Base-by-base conservation (phyloP, 2,797 vertebrate species). In the Sebastes vulpes region DNA sequence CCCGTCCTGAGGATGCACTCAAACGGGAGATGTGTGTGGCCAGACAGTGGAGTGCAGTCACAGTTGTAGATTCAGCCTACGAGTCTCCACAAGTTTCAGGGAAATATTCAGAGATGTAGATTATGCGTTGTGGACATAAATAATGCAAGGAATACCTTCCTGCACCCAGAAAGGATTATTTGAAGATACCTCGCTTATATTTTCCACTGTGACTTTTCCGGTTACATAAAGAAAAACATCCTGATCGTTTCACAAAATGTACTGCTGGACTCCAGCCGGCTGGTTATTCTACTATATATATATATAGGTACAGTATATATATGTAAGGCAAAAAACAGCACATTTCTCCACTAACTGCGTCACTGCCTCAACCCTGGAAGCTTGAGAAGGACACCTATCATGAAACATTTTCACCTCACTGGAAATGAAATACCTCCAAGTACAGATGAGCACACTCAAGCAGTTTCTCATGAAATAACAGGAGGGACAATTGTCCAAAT, bases 41-140 rank as follows among this genome's bases (percentile, higher is more conserved):
- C 68, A 65, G 70, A 29, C 16, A 31, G 42, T 21, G 16, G 20
- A 42, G 38, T 35, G 32, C 32, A 46, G 38, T 35, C 72, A 32
- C 64, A 23, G 79, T 23, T 0, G 63, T 73, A 26, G 71, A 73
- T 21, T 82, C 57, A 74, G 50, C 52, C 63, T 73, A 72, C 16
- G 58, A 61, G 20, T 38, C 42, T 70, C 42, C 3, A 11, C 50
- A 63, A 52, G 46, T 61, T 85, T 72, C 7, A 20, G 6, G 28
- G 25, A 76, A 65, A 75, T 42, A 38, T 52, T 67, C 10, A 1
- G 46, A 78, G 63, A 54, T 65, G 66, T 23, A 64, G 76, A 86
- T 74, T 65, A 79, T 61, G 64, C 54, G 72, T 54, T 31, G 58
- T 48, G 38, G 74, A 61, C 16, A 82, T 86, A 71, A 87, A 90